Base-by-base conservation (phyloP, 2,888 invertebrate species). In the Acholoe squamosa region DNA sequence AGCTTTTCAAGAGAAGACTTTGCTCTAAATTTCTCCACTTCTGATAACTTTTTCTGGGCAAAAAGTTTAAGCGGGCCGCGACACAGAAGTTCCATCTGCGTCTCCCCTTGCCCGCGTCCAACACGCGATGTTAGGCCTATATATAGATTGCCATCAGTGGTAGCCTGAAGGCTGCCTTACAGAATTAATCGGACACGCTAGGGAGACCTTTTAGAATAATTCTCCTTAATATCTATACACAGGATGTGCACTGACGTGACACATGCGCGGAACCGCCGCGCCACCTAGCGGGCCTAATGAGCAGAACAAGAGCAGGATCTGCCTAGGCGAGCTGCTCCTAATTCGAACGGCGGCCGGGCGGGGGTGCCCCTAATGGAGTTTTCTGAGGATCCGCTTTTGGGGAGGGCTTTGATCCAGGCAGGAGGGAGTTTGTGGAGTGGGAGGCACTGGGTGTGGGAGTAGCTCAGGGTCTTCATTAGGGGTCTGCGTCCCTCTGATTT, bases 161-260 rank as follows among this genome's bases (percentile, higher is more conserved):
- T 34, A 43, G 71, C 34, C 14, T 5, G 5, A 0, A 31, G 33
- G 80, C 34, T 22, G 28, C 43, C 80, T 22, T 14, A 80, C 16
- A 34, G 33, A 34, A 34, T 80, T 43, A 34, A 33, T 34, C 80
- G 43, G 34, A n/a, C 80, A 80, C 25, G 80, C 80, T 10, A 34
- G 0, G 16, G 34, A n/a, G 34, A 19, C 80, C 43, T 80, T 80
- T 80, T 80, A 80, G 34, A 80, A 80, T 80, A 80, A 80, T 43
- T 80, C 80, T 19, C 33, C 80, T 80, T 80, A 80, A 80, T 80
- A 80, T 80, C 80, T 80, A 80, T 80, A 80, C 80, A 43, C 80
- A 43, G 80, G 80, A 80, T 80, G 80, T 80, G n/a, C 80, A 22
- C 34, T 80, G 10, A 19, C 80, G 34, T 80, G 80, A 80, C 34